phyloP scores from a whole-genome alignment of 2,113 vertebrate genomes.

The Morone saxatilis region DNA sequence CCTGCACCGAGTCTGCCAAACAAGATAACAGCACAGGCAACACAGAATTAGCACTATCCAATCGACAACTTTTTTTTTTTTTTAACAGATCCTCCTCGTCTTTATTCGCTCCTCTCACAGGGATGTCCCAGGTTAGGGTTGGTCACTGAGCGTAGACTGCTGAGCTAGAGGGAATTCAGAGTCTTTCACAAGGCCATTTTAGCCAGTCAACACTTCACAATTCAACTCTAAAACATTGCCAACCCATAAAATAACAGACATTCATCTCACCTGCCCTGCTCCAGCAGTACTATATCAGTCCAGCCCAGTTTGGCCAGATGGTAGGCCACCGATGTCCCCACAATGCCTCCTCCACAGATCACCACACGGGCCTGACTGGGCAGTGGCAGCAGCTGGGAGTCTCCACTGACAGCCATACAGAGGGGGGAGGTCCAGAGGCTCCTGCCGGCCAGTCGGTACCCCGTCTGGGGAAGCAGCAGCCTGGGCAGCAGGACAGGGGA shows the following conservation, averaged over 20 bases:
- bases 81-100: neutral
- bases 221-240: neutral
- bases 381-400: constrained; percentile 78
- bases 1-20: constrained; percentile 91
- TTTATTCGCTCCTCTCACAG: neutral
- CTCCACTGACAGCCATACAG: constrained; percentile 67
- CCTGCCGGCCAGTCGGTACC: constrained; percentile 72
- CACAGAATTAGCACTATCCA: constrained; percentile 6
- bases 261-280: constrained; percentile 94
- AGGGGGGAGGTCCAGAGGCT: constrained; percentile 58
- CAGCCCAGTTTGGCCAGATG: constrained; percentile 96
- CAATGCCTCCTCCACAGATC: constrained; percentile 95
- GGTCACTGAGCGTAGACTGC: neutral
- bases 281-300: constrained; percentile 93
- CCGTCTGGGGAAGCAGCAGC: constrained; percentile 80
- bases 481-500: constrained; percentile 85
- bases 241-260: neutral
- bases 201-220: neutral
- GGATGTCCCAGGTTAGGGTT: neutral
- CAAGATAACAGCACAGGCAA: neutral
- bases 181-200: neutral
- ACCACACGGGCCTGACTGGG: constrained; percentile 92
- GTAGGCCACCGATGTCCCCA: constrained; percentile 96
- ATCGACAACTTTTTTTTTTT: neutral
- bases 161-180: neutral